Evolutionary conservation across 2,888 invertebrate species (phyloP), one percentile per base, ranked within the genome.

Genomic region (Alloplasta piceator): DNA sequence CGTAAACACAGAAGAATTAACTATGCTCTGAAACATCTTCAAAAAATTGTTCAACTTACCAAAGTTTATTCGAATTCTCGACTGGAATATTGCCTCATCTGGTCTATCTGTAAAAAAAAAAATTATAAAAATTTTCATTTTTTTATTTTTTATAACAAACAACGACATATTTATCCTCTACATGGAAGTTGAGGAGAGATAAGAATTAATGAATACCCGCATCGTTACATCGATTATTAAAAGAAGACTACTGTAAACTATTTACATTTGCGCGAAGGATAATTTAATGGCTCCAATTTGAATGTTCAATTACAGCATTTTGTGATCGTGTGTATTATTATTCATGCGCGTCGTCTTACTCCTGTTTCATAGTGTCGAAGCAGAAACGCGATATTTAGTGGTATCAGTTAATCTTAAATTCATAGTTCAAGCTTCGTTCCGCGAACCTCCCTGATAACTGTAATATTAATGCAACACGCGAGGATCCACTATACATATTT

Each of bases 381-480:
- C 41, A 26, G 52, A 48, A 26, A 26, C 26, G 14, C 41, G 78
- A 71, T 80, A 77, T 77, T 77, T 67, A 80, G 76, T 70, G 50
- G 70, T 64, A 70, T 66, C 76, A 66, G 64, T 82, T 77, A 70
- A 80, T 82, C 77, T 70, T 73, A 41, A 77, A 82, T 77, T 80
- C 73, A 82, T 80, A 76, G 66, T 52, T 39, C 61, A 66, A 74
- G 67, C 63, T 7, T 6, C 55, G 55, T 52, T 36, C 26, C n/a
- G 26, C 26, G 26, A 26, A 3, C 26, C 67, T 52, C 61, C 64
- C 10, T 41, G 70, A 61, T 36, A 52, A 76, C 70, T 66, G 46
- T 16, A 75, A 66, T 80, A 78, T 80, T 77, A 77, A 80, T 78
- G 78, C 38, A 75, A 82, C 78, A 83, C 73, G 80, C 75, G 61